phyloP scores from a whole-genome alignment of 2,113 vertebrate species.

The Corythornis vintsioides region DNA sequence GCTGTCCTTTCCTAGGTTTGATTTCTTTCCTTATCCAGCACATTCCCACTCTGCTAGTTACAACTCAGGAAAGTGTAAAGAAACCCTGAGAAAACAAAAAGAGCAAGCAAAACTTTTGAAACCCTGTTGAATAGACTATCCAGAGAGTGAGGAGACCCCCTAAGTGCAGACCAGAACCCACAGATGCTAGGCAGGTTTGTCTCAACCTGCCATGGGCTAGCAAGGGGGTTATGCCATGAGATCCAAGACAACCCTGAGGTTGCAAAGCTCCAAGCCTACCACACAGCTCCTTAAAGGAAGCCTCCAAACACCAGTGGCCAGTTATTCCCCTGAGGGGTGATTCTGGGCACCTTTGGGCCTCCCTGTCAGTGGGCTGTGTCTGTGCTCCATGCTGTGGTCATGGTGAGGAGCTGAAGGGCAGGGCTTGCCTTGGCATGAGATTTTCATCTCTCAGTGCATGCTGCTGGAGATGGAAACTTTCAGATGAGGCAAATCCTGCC shows the following conservation, averaged over 20 bases:
- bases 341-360: background rate
- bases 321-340: background rate
- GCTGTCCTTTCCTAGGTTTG: background rate
- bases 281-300: background rate
- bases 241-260: background rate
- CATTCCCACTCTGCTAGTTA: background rate
- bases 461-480: background rate
- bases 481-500: background rate
- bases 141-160: background rate
- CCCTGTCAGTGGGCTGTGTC: fast-evolving
- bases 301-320: background rate
- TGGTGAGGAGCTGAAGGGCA: background rate
- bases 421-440: background rate
- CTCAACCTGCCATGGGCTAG: fast-evolving
- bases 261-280: background rate
- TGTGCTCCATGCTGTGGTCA: background rate
- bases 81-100: background rate
- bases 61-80: background rate
- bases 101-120: background rate
- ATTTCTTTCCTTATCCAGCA: background rate
- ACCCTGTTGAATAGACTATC: background rate
- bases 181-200: background rate
- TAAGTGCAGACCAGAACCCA: background rate
- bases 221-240: fast-evolving
- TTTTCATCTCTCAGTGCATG: background rate